A percentile compares a stretch with the other conserved stretches of the same genome.
Evolutionary conservation across 2,113 vertebrate genomes (phyloP).

Genomic region (Lagopus leucura): DNA sequence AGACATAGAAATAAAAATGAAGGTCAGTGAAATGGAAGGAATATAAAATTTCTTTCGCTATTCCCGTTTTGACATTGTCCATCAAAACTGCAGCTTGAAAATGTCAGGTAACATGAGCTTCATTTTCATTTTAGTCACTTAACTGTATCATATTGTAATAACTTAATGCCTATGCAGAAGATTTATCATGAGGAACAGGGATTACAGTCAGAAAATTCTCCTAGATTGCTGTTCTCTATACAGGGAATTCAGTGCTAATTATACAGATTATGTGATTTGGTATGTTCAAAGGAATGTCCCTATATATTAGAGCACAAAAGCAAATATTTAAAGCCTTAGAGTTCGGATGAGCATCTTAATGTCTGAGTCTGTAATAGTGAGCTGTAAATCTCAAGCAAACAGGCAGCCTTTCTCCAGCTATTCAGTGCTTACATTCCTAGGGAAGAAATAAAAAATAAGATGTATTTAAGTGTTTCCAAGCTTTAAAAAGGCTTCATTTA

Average conservation of each 20-base stretch:
- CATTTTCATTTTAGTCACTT: neutral
- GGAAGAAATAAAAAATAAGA: neutral
- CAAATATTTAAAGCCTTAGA: slow-evolving; percentile 5
- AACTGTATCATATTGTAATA: neutral
- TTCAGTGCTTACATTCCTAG: neutral
- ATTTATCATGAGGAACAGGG: neutral
- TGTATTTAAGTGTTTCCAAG: neutral
- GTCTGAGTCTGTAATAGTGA: neutral
- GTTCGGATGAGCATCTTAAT: neutral
- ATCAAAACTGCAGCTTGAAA: neutral
- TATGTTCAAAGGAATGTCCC: neutral
- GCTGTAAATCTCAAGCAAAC: neutral
- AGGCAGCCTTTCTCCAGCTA: neutral
- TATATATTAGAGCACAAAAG: neutral
- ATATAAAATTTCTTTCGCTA: neutral
- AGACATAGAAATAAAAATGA: slow-evolving; percentile 20
- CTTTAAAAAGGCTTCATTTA: neutral
- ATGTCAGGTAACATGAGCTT: neutral
- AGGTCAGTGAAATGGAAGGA: neutral
- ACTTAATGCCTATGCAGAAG: neutral
- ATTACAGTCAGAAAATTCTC: neutral
- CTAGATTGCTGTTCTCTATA: neutral
- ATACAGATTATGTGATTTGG: neutral
- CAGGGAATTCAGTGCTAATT: neutral
- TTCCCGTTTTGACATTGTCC: slow-evolving; percentile 3